Evolutionary conservation across 2,113 vertebrate species (phyloP).

Genomic region (Ptyas mucosa): DNA sequence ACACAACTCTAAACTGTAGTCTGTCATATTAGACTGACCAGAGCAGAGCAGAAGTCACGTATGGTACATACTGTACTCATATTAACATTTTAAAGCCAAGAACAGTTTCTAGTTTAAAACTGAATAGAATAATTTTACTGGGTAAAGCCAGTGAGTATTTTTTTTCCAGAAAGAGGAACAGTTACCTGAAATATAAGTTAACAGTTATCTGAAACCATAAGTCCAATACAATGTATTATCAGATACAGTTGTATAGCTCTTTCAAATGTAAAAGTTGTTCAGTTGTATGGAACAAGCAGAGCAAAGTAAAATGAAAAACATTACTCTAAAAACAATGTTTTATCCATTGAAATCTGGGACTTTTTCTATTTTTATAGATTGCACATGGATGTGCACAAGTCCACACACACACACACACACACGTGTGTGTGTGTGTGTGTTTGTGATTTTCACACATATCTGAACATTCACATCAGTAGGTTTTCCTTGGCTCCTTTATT

Average conservation of each 20-base stretch:
- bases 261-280: not conserved
- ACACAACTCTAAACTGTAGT: not conserved
- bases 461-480: not conserved
- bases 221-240: not conserved
- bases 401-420: too few relatives aligned
- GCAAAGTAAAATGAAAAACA: not conserved
- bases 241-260: not conserved
- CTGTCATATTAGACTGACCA: not conserved
- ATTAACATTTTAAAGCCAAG: conserved; percentile 29
- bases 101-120: conserved; percentile 14
- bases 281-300: not conserved
- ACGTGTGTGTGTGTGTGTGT: too few relatives aligned
- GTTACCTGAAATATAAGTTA: not conserved
- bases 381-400: too few relatives aligned
- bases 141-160: not conserved
- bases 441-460: not conserved
- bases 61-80: conserved; percentile 16
- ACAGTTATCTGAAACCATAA: not conserved
- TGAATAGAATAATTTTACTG: not conserved
- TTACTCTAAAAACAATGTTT: not conserved
- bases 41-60: fast-evolving
- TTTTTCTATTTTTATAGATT: too few relatives aligned
- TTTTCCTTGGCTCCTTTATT: not conserved
- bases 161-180: not conserved
- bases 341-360: not conserved